Evolutionary conservation across 2,113 vertebrate genomes (phyloP), one percentile per base, ranked within the genome.

Genomic region (Mugil cephalus): DNA sequence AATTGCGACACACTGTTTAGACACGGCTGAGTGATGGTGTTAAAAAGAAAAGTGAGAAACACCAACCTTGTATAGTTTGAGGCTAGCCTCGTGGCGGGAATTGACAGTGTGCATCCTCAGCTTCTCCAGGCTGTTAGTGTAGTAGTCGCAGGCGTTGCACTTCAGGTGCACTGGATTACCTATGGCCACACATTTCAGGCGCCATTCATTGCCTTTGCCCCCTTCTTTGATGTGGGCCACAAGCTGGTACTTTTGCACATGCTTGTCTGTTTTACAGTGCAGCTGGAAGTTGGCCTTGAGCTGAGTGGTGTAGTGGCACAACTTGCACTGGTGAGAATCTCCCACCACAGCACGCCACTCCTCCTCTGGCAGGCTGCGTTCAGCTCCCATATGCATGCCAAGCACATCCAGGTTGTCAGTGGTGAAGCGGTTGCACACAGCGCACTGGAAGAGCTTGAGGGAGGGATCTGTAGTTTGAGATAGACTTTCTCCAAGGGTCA

Each of bases 221-320:
- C 98, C 98, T 91, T 99, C 98, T 91, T 98, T 98, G 94, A 99
- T 98, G 87, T 99, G 98, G 35, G 98, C 98, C 61, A 99, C 97
- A 79, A 99, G 95, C 93, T 99, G 98, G 94, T 96, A 98, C 80
- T 99, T 99, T 91, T 99, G 97, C 79, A 99, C 95, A 0, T 99
- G 98, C 91, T 99, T 99, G 93, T 99, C 98, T 0, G 97, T 99
- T 95, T 99, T 99, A 84, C 98, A 99, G 92, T 99, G 98, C 69
- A 99, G 95, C 91, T 99, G 98, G 92, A 99, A 99, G 93, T 99
- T 99, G 86, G 98, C 98, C 93, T 98, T 99, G 75, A 99, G 96
- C 90, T 98, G 98, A 0, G 98, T 99, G 92, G 97, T 98, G 91
- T 99, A 99, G 85, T 95, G 97, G 92, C 98, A 99, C 79, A 99